Evolutionary conservation across 2,888 invertebrate genomes (phyloP).

Genomic region (Malthinus flaveolus): DNA sequence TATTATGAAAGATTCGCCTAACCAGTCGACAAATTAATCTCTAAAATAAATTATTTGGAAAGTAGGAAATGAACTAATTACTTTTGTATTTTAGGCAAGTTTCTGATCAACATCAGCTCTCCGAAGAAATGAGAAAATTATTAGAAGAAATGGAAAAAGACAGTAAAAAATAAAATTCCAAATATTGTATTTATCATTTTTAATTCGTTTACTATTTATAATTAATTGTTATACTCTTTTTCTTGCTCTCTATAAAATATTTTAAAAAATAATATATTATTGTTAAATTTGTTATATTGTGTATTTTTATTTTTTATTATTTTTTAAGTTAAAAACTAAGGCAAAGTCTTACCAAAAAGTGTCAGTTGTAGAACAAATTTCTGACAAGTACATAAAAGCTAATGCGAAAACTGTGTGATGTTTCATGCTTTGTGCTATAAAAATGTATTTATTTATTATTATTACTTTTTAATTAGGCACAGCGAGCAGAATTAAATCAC

Average conservation of each 20-base stretch:
- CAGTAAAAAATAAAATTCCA: slow-evolving; percentile 48
- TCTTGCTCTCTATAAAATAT: no score
- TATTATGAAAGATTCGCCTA: no score
- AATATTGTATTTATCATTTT: no score
- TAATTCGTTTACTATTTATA: no score
- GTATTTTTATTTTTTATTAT: slow-evolving; percentile 1
- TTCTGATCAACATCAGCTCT: slow-evolving; percentile 51
- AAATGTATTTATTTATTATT: background rate
- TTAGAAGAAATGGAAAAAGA: slow-evolving; percentile 52
- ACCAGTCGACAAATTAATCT: no score
- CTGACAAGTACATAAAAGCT: background rate
- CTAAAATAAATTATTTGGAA: no score
- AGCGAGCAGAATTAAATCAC: background rate
- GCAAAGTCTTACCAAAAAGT: background rate
- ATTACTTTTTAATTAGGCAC: slow-evolving; percentile 2
- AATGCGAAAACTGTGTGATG: slow-evolving; percentile 2
- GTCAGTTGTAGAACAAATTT: background rate
- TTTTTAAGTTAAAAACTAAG: background rate
- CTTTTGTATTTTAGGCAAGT: slow-evolving; percentile 41
- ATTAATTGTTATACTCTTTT: no score
- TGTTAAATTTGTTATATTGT: slow-evolving; percentile 5
- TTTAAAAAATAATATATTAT: background rate
- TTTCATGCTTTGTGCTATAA: slow-evolving; percentile 6
- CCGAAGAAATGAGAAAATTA: slow-evolving; percentile 53
- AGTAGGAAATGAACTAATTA: background rate